Base-by-base conservation (phyloP, 2,888 invertebrate species). In the Heliconius charithonia region DNA sequence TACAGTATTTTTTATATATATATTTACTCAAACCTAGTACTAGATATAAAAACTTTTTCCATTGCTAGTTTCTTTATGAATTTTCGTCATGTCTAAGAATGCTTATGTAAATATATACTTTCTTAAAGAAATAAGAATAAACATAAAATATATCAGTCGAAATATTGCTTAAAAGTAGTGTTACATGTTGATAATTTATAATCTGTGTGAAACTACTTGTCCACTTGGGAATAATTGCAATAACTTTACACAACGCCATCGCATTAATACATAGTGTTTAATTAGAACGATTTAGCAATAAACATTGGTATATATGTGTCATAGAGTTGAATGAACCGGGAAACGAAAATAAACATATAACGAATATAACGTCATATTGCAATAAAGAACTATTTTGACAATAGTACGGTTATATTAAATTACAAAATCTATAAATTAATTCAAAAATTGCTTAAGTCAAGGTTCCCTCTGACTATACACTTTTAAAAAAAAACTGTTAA, bases 281-380 rank as follows among this genome's bases (percentile, higher is more conserved):
- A 82, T 84, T 82, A 80, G 80, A 81, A 70, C 78, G 78, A 81
- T 82, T 81, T 80, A 78, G 80, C 79, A 80, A 81, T 79, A 80
- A 82, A 80, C 77, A 82, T 79, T 81, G 78, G 70, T 78, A 51
- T 51, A 80, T 79, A 79, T 82, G 77, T 81, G 81, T 80, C 78
- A 79, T 66, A n/a, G 83, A 76, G 81, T 79, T 81, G 75, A 83
- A 81, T 72, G 81, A 80, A 82, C 82, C 77, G 63, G 75, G 78
- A 79, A 78, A 41, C 70, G 27, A 79, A 80, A 80, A 76, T 80
- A 78, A 65, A 74, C 16, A 37, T 7, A 63, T 73, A 72, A 41
- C 37, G 77, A 75, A 59, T 69, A 62, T 41, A 41, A 66, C 41
- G 41, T 45, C 51, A 16, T 56, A 75, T 78, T 56, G 3, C 7